Base-by-base conservation (phyloP, 1,140 invertebrate genomes). In the honey bee (Apis mellifera) region DNA sequence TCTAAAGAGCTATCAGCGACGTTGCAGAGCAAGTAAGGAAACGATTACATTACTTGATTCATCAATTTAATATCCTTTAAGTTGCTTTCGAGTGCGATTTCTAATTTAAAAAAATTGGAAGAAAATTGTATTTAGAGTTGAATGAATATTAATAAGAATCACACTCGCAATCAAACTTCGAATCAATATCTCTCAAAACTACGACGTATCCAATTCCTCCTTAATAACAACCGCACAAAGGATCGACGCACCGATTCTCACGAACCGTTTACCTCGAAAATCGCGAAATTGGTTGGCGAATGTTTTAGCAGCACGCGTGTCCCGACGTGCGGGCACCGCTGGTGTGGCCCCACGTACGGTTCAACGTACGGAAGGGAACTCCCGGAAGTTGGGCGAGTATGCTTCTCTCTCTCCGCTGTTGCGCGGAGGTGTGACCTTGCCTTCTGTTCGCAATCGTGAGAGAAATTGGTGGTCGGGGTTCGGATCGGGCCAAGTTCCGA, bases 401-500 rank as follows among this genome's bases (percentile, higher is more conserved):
- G 50, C 42, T 76, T 60, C 79, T 64, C 75, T 3, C 1, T 32
- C 26, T 32, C 65, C 66, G 66, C 0, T 42, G 32, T 42, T 42
- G 32, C 0, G 32, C 32, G 32, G 71, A 84, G 78, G 73, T 82
- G 60, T 88, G 89, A 90, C 89, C 89, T 91, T 90, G 90, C 69
- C 77, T 73, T 70, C 23, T 42, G 76, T 66, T 42, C n/a, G 54
- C 48, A 69, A 19, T 55, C 73, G 57, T 64, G 26, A 32, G 65
- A 80, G 77, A 80, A 69, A 78, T 75, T 57, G 81, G 72, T 42
- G 73, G 72, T 86, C 76, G 82, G 68, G 60, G 79, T 64, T 57
- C 71, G 64, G 83, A 88, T 88, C 93, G 91, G 93, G 74, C 86
- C 91, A 90, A 91, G 92, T 90, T 66, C 65, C 83, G 88, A 91